These are phyloP conservation scores for Sarcophaga bullata DNA, from an alignment of 1,140 invertebrate genomes.

Conservation along the genomic window DNA sequence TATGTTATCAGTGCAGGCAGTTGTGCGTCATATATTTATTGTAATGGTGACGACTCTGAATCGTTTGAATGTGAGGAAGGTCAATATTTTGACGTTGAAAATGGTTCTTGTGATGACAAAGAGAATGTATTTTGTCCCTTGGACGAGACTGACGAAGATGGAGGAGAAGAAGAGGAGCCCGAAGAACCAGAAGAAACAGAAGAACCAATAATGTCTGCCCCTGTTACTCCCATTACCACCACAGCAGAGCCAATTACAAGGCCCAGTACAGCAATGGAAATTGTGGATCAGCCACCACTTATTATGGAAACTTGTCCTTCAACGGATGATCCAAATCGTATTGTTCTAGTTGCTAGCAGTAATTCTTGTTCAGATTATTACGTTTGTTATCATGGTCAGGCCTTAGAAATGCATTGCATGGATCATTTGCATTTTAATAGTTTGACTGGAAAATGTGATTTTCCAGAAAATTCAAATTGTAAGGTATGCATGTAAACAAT, in stretches of 20 bases:
- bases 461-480: slow-evolving; percentile 57
- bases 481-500: slow-evolving; percentile 46
- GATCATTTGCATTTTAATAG: slow-evolving; percentile 59
- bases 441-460: slow-evolving; percentile 55
- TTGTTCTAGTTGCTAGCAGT: slow-evolving; percentile 56
- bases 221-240: neutral
- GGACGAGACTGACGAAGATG: slow-evolving; percentile 49
- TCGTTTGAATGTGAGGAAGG: slow-evolving; percentile 54
- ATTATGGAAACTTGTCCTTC: slow-evolving; percentile 54
- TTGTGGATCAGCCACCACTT: slow-evolving; percentile 15
- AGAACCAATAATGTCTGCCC: slow-evolving; percentile 9
- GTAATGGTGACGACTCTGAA: slow-evolving; percentile 55
- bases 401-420: slow-evolving; percentile 60
- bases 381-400: slow-evolving; percentile 59
- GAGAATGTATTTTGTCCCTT: slow-evolving; percentile 57
- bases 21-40: slow-evolving; percentile 59
- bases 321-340: slow-evolving; percentile 57
- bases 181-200: slow-evolving; percentile 45
- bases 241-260: neutral
- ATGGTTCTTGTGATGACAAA: slow-evolving; percentile 50
- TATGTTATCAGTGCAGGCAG: slow-evolving; percentile 55
- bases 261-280: neutral
- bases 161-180: slow-evolving; percentile 31
- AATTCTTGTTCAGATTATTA: slow-evolving; percentile 56
- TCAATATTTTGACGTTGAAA: slow-evolving; percentile 55